These are phyloP conservation scores for Drosophila lacertosa DNA, from an alignment of 1,140 invertebrate species.

Conservation along the genomic window DNA sequence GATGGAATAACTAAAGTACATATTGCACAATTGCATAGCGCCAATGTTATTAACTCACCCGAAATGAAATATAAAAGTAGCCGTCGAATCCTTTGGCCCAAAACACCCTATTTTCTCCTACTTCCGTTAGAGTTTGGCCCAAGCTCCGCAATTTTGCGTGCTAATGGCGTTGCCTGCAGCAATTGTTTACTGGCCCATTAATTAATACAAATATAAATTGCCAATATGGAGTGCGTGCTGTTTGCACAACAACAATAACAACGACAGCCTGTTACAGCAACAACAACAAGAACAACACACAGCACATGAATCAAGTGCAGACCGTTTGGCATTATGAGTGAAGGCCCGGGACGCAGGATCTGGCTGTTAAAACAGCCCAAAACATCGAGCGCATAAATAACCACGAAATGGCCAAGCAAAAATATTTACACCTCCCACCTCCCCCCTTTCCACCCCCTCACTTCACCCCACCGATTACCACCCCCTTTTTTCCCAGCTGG, in stretches of 20 bases:
- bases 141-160: constrained; percentile 39
- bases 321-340: constrained; percentile 23
- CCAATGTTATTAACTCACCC: constrained; percentile 67
- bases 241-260: constrained; percentile 42
- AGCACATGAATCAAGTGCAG: constrained; percentile 67
- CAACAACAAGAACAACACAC: constrained; percentile 26
- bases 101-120: not conserved
- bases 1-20: constrained; percentile 57
- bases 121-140: constrained; percentile 16
- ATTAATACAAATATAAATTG: constrained; percentile 83
- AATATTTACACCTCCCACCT: constrained; percentile 39
- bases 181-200: constrained; percentile 83
- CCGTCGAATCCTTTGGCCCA: constrained; percentile 15
- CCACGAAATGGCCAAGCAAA: constrained; percentile 76
- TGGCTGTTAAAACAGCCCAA: constrained; percentile 45
- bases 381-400: constrained; percentile 72
- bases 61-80: constrained; percentile 20
- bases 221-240: constrained; percentile 79
- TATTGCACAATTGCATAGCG: constrained; percentile 50
- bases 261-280: constrained; percentile 13
- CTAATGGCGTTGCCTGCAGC: constrained; percentile 79
- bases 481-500: not conserved
- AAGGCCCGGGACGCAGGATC: not conserved
- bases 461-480: not conserved
- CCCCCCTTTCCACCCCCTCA: not conserved